These are phyloP conservation scores for Plodia interpunctella DNA, from an alignment of 1,140 invertebrate species.

Conservation along the genomic window DNA sequence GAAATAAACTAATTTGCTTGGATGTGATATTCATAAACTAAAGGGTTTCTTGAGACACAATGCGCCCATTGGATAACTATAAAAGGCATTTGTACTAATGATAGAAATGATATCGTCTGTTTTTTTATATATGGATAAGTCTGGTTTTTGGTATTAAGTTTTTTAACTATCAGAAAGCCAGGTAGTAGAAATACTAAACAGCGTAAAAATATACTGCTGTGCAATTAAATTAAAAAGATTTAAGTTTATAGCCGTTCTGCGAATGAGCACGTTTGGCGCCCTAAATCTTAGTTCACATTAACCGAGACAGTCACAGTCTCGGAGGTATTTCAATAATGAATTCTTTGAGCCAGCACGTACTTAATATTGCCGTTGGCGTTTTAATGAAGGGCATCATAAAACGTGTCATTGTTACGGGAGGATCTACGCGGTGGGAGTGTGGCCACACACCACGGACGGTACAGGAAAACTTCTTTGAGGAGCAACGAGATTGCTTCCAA, in stretches of 20 bases:
- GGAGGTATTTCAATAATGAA: slow-evolving; percentile 61
- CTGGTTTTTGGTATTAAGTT: too few species aligned
- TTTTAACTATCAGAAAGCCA: too few species aligned
- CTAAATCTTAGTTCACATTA: slow-evolving; percentile 57
- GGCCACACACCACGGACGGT: slow-evolving; percentile 10
- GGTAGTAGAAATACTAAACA: neutral
- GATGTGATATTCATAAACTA: slow-evolving; percentile 59
- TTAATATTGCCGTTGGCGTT: slow-evolving; percentile 42
- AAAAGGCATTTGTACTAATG: neutral
- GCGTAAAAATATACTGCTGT: slow-evolving; percentile 12
- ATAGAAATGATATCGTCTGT: neutral
- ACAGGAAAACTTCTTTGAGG: neutral
- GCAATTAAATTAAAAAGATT: slow-evolving; percentile 3
- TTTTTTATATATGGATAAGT: too few species aligned
- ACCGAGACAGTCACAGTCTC: slow-evolving; percentile 50
- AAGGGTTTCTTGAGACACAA: slow-evolving; percentile 41
- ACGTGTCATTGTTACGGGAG: slow-evolving; percentile 36
- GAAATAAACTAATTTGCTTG: slow-evolving; percentile 76
- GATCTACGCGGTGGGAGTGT: slow-evolving; percentile 13
- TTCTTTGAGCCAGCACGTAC: slow-evolving; percentile 52
- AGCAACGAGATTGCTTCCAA: too few species aligned
- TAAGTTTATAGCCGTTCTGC: slow-evolving; percentile 23
- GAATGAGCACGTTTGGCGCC: slow-evolving; percentile 48
- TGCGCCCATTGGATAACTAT: slow-evolving; percentile 20
- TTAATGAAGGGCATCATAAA: slow-evolving; percentile 53